Evolutionary conservation across 2,888 invertebrate species (phyloP), one percentile per base, ranked within the genome.

Genomic region (Oxycera nigricornis): DNA sequence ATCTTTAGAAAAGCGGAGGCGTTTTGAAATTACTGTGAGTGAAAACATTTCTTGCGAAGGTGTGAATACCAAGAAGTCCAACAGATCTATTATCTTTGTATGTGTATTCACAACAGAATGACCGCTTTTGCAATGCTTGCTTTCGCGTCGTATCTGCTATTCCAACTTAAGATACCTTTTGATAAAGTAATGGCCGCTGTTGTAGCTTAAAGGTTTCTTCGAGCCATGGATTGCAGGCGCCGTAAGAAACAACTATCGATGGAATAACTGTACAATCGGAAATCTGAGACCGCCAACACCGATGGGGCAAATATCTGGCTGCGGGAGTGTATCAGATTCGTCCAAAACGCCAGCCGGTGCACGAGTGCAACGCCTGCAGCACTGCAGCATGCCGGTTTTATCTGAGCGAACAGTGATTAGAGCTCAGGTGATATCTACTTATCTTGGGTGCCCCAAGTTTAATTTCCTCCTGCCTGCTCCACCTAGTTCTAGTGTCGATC

Each of bases 351-450:
- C 46, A 17, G 46, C 17, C 11, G 46, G 3, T 46, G 46, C 4
- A 46, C 14, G 46, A 3, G 46, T 46, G 46, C 46, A 46, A n/a
- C 17, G 46, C 46, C 17, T 46, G 46, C 6, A 46, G 46, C 46
- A 17, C n/a, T 46, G 14, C n/a, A n/a, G n/a, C 14, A 46, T 46
- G 46, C 46, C 46, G 46, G 46, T 46, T 46, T 46, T 46, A 46
- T 46, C 46, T 46, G 11, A n/a, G 14, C n/a, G n/a, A n/a, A n/a
- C n/a, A 46, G 46, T 46, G 46, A 46, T 46, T 46, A 46, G 46
- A 46, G 14, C 46, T 46, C n/a, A 55, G 55, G 55, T 55, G 55
- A 55, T 55, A 55, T 55, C 55, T 55, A 50, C 24, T 55, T 20
- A 24, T 24, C 55, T 55, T 55, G 55, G 55, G 24, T 20, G 22